Base-by-base conservation (phyloP, 1,140 invertebrate species). In the Trachymyrmex cornetzi region DNA sequence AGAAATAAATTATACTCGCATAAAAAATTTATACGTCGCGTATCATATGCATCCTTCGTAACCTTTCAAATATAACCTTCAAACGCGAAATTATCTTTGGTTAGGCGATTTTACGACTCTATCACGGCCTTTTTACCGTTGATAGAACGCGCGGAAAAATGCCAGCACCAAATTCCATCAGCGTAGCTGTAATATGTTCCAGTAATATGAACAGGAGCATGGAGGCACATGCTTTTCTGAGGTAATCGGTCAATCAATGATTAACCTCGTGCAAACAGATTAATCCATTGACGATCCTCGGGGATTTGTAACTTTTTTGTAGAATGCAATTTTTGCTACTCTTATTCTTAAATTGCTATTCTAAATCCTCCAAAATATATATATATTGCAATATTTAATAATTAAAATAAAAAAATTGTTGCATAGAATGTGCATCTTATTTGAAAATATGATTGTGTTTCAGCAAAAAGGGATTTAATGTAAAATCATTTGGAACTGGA, bases 121-220 rank as follows among this genome's bases (percentile, higher is more conserved):
- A 90, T 71, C 55, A 53, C 44, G 14, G 66, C 22, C 77, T 22
- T 75, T 81, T 85, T 38, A 71, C 30, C 64, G 50, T 75, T n/a
- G 53, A n/a, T 67, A 67, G 34, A 86, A 57, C 16, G 44, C 77
- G 77, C n/a, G 71, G 27, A 44, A 89, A n/a, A 72, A 95, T 95
- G 95, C 94, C 94, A 48, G 88, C 93, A 1, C 89, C 92, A 1
- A 95, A 91, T 87, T 96, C 97, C 92, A 96, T 99, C 90, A 97
- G 96, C 93, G 97, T 99, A 92, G 99, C 99, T 14, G 98, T 99
- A 66, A 98, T 99, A 88, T 99, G 99, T 95, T 99, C 99, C 6
- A 99, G 99, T 92, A 99, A 99, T 95, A 99, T 99, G 98, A 99
- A 99, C 94, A 96, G 99, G 86, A 99, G 98, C 92, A 99, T 99